Evolutionary conservation across 2,797 vertebrate genomes (phyloP).

Genomic region (Halcyon leucocephala): DNA sequence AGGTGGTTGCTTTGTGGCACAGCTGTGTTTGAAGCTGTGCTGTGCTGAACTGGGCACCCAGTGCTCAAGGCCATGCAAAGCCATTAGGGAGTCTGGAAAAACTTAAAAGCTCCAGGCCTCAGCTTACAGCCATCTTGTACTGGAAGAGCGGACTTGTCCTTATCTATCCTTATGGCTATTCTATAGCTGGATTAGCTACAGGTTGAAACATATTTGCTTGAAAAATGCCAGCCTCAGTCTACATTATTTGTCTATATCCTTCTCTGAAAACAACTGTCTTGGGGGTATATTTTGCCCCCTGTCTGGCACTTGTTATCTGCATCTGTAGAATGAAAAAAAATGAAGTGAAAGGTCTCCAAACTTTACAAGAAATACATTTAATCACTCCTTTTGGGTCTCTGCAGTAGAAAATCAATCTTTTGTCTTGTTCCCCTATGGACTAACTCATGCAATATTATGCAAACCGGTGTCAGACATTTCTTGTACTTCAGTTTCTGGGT

Average conservation of each 20-base stretch:
- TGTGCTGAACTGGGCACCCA: background rate
- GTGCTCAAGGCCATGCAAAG: background rate
- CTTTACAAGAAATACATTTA: background rate
- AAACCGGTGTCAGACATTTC: background rate
- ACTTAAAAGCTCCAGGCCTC: background rate
- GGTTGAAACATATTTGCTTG: background rate
- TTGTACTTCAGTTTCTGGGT: background rate
- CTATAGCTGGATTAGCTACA: background rate
- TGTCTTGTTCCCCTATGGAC: background rate
- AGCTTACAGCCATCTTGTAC: background rate
- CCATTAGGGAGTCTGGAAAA: background rate
- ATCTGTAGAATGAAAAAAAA: background rate
- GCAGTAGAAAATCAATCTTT: background rate
- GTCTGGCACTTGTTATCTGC: background rate
- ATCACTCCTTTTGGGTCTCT: background rate
- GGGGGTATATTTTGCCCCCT: background rate
- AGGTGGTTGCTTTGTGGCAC: background rate
- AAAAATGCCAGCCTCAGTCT: fast-evolving
- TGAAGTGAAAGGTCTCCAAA: background rate
- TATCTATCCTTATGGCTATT: background rate
- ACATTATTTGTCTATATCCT: background rate
- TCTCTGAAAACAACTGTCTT: background rate
- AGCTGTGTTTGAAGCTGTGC: background rate
- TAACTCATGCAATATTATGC: fast-evolving
- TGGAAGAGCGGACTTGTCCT: background rate